Evolutionary conservation across 2,888 invertebrate species (phyloP).

Genomic region (Nematopogon swammerdamellus): DNA sequence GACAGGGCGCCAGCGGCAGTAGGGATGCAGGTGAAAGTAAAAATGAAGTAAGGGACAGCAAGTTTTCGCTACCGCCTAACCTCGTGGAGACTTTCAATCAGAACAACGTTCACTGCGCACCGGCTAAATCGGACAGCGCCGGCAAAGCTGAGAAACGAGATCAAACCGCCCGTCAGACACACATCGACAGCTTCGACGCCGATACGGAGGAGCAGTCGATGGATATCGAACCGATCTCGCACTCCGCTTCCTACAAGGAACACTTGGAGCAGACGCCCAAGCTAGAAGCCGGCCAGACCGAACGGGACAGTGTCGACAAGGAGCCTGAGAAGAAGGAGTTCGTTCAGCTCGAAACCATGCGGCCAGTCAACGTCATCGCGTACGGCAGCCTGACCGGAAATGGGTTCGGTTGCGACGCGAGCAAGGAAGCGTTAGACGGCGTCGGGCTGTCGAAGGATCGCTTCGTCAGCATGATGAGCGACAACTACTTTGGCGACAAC

Average conservation of each 20-base stretch:
- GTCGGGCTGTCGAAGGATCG: constrained; percentile 41
- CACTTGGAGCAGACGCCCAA: constrained; percentile 16
- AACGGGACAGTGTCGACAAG: constrained; percentile 21
- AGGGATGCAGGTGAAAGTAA: no score
- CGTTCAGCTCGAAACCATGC: constrained; percentile 29
- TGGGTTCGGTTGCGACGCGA: constrained; percentile 39
- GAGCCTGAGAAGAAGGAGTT: constrained; percentile 18
- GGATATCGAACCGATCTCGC: constrained; percentile 31
- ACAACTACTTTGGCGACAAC: constrained; percentile 48
- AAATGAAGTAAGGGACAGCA: no score
- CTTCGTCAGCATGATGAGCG: constrained; percentile 46
- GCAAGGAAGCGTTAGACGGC: constrained; percentile 35
- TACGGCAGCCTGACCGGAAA: constrained; percentile 30
- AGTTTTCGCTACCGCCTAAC: not conserved
- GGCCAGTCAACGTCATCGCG: constrained; percentile 41
- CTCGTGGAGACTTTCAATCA: constrained; percentile 27
- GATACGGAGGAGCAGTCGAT: constrained; percentile 38
- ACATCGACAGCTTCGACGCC: constrained; percentile 25
- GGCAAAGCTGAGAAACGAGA: constrained; percentile 27
- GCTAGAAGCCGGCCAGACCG: constrained; percentile 32
- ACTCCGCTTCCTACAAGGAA: constrained; percentile 19
- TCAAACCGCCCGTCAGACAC: constrained; percentile 22
- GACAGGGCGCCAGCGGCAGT: constrained; percentile 8
- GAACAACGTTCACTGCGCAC: constrained; percentile 21
- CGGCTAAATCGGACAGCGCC: constrained; percentile 25